Evolutionary conservation across 2,797 vertebrate species (phyloP), one percentile per base, ranked within the genome.

Genomic region (Lithobates sylvaticus): DNA sequence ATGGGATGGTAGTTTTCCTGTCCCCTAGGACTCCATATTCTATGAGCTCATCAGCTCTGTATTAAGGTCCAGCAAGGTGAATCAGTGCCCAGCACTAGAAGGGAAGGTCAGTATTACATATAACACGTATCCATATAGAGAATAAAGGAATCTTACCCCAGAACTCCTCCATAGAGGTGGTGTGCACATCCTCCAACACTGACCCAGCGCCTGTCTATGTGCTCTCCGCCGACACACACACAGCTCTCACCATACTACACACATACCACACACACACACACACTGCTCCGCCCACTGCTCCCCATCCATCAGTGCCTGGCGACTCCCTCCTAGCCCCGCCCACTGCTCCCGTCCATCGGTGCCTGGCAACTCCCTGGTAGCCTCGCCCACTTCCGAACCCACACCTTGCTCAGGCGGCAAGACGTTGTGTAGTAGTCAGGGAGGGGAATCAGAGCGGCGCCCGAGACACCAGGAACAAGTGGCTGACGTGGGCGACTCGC

Each of bases 321-420:
- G 42, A 75, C 44, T 78, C 83, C 83, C 44, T 27, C 3, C 4
- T 12, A 5, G 42, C 67, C n/a, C 71, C 72, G 32, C 58, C 54
- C 58, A 16, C 58, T 21, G 10, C 21, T 18, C 39, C 18, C 44
- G 16, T 54, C 18, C 34, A 16, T 32, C 26, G n/a, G 5, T 1
- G 26, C 44, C 74, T 29, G 73, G 32, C 64, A 58, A 75, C 44
- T 77, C 83, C 83, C 44, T 36, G 1, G 8, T 12, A 5, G 61
- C 75, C 10, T 16, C 67, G 39, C 74, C 83, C 69, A 44, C 82
- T 39, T 39, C 15, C 81, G 76, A 10, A 16, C 18, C 39, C 81
- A 29, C 81, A 76, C 81, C 81, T 76, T 67, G 5, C 15, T 6
- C 9, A 36, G 27, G 21, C 47, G 61, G 12, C 2, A 12, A 5